Percentiles rank a stretch among this genome's conserved stretches.
phyloP scores from a whole-genome alignment of 1,140 invertebrate species.

The Zelostemma sp. region DNA sequence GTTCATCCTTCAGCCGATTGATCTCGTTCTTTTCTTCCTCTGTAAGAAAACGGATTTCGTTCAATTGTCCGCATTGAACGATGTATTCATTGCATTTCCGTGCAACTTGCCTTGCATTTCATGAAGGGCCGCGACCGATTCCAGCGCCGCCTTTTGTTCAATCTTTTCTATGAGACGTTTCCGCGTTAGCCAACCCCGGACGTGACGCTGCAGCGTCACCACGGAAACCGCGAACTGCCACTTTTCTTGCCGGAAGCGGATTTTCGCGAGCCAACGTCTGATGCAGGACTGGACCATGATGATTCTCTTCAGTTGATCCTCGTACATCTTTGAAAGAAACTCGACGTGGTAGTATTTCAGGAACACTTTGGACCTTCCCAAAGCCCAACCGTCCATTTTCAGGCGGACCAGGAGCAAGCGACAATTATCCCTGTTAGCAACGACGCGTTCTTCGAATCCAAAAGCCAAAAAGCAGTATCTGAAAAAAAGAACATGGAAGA shows the following conservation, averaged over 20 bases:
- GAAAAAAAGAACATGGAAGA: too few relatives aligned
- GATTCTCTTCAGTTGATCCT: constrained; percentile 79
- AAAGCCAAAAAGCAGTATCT: constrained; percentile 87
- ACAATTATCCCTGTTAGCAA: constrained; percentile 80
- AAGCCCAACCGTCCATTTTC: constrained; percentile 85
- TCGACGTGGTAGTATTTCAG: constrained; percentile 90
- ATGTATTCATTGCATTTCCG: too few relatives aligned
- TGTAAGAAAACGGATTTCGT: constrained; percentile 7
- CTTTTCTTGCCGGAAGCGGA: constrained; percentile 72
- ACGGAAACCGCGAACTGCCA: constrained; percentile 76
- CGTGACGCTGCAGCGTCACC: constrained; percentile 77
- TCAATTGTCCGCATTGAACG: too few relatives aligned
- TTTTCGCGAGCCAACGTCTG: constrained; percentile 79
- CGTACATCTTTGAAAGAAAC: constrained; percentile 82
- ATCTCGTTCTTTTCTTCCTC: constrained; percentile 62
- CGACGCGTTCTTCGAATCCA: constrained; percentile 78
- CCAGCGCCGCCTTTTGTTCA: constrained; percentile 62
- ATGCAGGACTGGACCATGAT: constrained; percentile 79
- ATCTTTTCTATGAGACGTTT: constrained; percentile 66
- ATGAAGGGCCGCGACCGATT: constrained; percentile 19
- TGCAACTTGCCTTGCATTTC: constrained; percentile 40
- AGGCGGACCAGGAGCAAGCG: constrained; percentile 78
- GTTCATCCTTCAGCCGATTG: constrained; percentile 42
- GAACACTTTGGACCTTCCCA: constrained; percentile 90
- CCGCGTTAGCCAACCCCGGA: constrained; percentile 76